Conservation (phyloP, 2,113 vertebrate species). For the Holacanthus passer region DNA sequence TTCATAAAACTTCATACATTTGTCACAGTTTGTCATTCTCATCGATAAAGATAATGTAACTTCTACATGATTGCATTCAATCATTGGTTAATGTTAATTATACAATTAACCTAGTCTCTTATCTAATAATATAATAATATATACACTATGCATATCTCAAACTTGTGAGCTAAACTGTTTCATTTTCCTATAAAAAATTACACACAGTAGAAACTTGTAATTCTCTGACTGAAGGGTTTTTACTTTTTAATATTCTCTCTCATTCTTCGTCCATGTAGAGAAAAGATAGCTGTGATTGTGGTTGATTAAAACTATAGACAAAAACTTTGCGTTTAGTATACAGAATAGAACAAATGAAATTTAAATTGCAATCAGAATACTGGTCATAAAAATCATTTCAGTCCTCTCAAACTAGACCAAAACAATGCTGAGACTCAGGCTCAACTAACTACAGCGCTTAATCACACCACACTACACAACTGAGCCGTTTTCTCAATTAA, state of each 20-base stretch:
- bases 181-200: neutral
- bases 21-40: neutral
- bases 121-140: no score
- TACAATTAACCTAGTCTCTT: neutral
- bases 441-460: neutral
- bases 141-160: neutral
- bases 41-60: neutral
- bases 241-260: neutral
- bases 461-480: constrained; percentile 19
- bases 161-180: neutral
- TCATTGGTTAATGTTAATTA: neutral
- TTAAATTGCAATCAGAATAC: neutral
- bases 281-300: no score
- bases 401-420: neutral
- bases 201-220: neutral
- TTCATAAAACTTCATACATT: neutral
- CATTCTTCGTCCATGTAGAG: neutral
- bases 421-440: neutral
- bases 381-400: neutral
- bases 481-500: constrained; percentile 48
- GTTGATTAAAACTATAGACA: neutral
- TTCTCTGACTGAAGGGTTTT: neutral
- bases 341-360: neutral
- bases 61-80: neutral
- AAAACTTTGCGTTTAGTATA: neutral